Base-by-base conservation (phyloP, 30 jellyfish, hydroid and myxozoan species). In the Clytia hemisphaerica region DNA sequence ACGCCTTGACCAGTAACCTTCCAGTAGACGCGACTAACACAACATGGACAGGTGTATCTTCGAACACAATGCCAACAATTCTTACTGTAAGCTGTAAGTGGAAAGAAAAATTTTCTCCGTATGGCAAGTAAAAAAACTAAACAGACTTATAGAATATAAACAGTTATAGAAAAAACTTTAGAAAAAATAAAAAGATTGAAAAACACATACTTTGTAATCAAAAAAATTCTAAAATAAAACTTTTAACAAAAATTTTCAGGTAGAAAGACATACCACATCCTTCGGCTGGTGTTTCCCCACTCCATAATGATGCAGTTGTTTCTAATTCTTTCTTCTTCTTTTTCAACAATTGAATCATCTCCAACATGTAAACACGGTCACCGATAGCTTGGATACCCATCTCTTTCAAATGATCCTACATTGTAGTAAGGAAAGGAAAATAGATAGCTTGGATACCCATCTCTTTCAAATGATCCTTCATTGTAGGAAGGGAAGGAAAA, bases 1-100 rank as follows among this genome's bases (percentile, higher is more conserved):
- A 88, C 97, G 46, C 97, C 97, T 55, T 88, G 97, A 2, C 95
- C 93, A 21, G 97, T 88, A 15, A 88, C 97, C 93, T 88, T 88
- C 97, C 97, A 88, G 67, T 88, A 88, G 22, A 94, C 80, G 37
- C 97, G 95, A 44, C 83, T 68, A 19, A 75, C 80, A 48, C 97
- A 88, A 63, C 97, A 88, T 27, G 94, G 89, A 67, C 94, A 88
- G 59, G 80, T 14, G n/a, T 71, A 59, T 25, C 94, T 67, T 14
- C 77, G 86, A 18, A 66, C 26, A 33, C 95, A 76, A 60, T 88
- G 88, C 45, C 94, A 79, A 57, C 58, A 49, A 37, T 87, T 84
- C 45, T 79, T 79, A 82, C 97, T 88, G 78, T 88, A 75, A 0
- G 93, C 97, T 88, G 72, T 40, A 54, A 34, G 16, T 26, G 29